A percentile compares a stretch with the other conserved stretches of the same genome.
phyloP scores from a whole-genome alignment of 1,140 invertebrate genomes.

The Bombus waltoni region DNA sequence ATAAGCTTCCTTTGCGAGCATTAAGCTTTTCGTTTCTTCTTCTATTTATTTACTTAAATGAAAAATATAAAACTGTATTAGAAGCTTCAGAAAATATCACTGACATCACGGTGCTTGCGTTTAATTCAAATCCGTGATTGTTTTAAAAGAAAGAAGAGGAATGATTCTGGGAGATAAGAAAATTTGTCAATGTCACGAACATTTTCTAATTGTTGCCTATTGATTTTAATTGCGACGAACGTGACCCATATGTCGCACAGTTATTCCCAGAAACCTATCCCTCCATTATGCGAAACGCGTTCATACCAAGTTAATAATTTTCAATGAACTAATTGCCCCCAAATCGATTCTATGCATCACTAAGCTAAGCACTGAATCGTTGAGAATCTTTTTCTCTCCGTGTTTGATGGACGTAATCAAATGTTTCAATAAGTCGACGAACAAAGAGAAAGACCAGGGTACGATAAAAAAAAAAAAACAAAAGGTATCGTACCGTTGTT shows the following conservation, averaged over 20 bases:
- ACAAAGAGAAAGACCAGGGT: neutral
- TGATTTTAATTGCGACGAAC: conserved; percentile 27
- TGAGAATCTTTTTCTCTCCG: neutral
- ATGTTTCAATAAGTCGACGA: neutral
- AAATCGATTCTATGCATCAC: neutral
- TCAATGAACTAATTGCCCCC: conserved; percentile 26
- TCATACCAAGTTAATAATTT: conserved; percentile 16
- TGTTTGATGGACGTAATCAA: neutral
- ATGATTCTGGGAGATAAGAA: neutral
- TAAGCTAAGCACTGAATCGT: neutral
- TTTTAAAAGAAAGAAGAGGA: neutral
- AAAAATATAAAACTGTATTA: neutral
- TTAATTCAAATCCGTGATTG: neutral
- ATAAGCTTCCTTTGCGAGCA: neutral
- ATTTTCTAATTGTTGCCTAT: neutral
- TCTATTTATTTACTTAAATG: neutral
- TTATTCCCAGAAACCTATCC: conserved; percentile 35
- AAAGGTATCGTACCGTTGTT: conserved; percentile 13
- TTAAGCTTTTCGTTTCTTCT: neutral
- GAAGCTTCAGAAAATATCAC: neutral
- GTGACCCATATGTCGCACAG: neutral
- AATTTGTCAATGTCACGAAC: neutral
- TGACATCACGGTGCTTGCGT: neutral
- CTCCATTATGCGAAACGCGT: conserved; percentile 4
- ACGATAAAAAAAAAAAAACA: neutral